These are phyloP conservation scores for Balaeniceps rex DNA, from an alignment of 2,113 vertebrate genomes.

Conservation along the genomic window DNA sequence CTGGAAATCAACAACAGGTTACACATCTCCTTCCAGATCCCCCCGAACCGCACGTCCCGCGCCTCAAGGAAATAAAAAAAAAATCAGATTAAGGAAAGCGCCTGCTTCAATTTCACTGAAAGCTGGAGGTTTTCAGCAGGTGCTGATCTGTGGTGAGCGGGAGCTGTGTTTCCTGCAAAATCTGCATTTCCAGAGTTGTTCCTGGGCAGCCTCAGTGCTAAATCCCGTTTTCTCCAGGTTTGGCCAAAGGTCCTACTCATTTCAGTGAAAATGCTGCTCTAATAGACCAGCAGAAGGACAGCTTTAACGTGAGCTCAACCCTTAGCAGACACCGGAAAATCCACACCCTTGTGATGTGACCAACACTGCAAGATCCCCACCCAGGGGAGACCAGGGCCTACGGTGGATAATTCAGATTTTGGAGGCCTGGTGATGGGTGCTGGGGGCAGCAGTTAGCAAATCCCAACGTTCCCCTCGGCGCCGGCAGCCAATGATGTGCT, in stretches of 20 bases:
- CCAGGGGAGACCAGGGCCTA: not conserved
- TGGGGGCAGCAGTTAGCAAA: not conserved
- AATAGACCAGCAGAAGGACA: not conserved
- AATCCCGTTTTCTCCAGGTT: not conserved
- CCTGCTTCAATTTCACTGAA: not conserved
- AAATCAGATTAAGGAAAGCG: not conserved
- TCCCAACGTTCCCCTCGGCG: not conserved
- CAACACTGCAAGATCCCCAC: not conserved
- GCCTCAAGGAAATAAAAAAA: not conserved
- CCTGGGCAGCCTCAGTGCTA: not conserved
- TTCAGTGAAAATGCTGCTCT: not conserved
- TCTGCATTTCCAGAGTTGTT: not conserved
- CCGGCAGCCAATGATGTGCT: accelerated
- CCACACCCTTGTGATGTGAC: not conserved
- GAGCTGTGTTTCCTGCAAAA: not conserved
- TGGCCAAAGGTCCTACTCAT: accelerated
- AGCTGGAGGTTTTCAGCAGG: not conserved
- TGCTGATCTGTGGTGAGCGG: not conserved
- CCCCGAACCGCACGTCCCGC: accelerated
- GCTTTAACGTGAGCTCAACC: not conserved
- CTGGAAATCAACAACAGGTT: not conserved
- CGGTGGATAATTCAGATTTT: not conserved
- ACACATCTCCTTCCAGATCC: not conserved
- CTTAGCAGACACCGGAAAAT: not conserved
- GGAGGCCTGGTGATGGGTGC: not conserved